phyloP scores from a whole-genome alignment of 2,888 invertebrate genomes.

The Parascotia fuliginaria region DNA sequence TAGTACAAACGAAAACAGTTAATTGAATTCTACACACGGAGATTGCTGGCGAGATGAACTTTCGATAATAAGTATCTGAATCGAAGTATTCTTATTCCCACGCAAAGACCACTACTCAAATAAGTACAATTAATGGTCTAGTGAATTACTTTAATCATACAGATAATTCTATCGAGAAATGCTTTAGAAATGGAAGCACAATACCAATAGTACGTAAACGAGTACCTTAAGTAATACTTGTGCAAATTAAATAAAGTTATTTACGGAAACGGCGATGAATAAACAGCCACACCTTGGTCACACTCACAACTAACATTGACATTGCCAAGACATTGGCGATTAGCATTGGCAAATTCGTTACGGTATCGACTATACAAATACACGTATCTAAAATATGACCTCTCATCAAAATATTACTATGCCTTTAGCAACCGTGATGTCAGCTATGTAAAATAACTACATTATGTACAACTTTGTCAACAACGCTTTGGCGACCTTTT shows the following conservation, averaged over 20 bases:
- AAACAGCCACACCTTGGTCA: neutral
- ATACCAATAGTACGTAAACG: neutral
- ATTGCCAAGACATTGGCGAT: slow-evolving; percentile 28
- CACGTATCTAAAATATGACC: slow-evolving; percentile 52
- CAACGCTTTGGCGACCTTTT: slow-evolving; percentile 38
- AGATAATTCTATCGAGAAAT: neutral
- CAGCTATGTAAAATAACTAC: slow-evolving; percentile 50
- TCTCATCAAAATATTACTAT: slow-evolving; percentile 47
- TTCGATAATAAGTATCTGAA: slow-evolving; percentile 15
- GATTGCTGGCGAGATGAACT: slow-evolving; percentile 31
- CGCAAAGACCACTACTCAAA: neutral
- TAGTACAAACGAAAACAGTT: slow-evolving; percentile 49
- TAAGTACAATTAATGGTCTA: neutral
- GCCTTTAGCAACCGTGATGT: slow-evolving; percentile 56
- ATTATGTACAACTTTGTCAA: slow-evolving; percentile 42
- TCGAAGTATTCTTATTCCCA: slow-evolving; percentile 5
- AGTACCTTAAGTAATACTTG: neutral
- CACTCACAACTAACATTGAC: slow-evolving; percentile 21
- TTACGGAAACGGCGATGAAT: neutral
- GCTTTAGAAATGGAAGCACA: neutral
- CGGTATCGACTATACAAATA: slow-evolving; percentile 27
- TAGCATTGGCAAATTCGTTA: slow-evolving; percentile 43
- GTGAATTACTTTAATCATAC: neutral
- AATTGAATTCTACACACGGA: slow-evolving; percentile 29
- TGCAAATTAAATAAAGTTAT: neutral